Evolutionary conservation across 2,888 invertebrate genomes (phyloP).

Genomic region (Leptopilina myrica): DNA sequence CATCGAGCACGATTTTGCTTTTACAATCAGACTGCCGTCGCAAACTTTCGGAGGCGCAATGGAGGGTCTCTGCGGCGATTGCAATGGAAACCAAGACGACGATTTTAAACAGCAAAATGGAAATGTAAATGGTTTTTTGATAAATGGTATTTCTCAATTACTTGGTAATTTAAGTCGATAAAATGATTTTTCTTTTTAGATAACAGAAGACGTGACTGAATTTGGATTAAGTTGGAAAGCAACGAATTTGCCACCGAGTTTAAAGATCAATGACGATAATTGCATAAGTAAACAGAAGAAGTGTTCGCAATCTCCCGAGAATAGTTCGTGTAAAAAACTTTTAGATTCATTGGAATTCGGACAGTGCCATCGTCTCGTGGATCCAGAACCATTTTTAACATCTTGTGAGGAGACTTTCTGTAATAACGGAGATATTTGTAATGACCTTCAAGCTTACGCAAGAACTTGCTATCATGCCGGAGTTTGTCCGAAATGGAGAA

Average conservation of each 20-base stretch:
- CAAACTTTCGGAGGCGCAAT: constrained; percentile 84
- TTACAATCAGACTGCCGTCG: constrained; percentile 83
- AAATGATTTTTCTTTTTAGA: constrained; percentile 60
- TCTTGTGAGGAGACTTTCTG: constrained; percentile 85
- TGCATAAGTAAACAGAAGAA: constrained; percentile 72
- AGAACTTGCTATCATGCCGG: constrained; percentile 83
- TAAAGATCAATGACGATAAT: constrained; percentile 65
- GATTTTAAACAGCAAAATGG: constrained; percentile 80
- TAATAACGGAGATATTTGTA: constrained; percentile 80
- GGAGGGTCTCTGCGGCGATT: constrained; percentile 90
- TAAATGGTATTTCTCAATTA: no score
- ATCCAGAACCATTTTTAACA: constrained; percentile 82
- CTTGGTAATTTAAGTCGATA: not conserved
- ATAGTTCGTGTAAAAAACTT: constrained; percentile 82
- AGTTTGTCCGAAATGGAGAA: constrained; percentile 87
- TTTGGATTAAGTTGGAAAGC: constrained; percentile 80
- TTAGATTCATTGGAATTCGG: constrained; percentile 79
- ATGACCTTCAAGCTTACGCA: constrained; percentile 84
- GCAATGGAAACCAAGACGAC: constrained; percentile 80
- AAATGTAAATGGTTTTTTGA: constrained; percentile 62
- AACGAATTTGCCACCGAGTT: constrained; percentile 52
- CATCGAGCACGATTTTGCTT: constrained; percentile 73
- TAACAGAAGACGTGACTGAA: constrained; percentile 78
- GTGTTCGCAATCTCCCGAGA: constrained; percentile 76
- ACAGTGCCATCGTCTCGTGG: constrained; percentile 86